A percentile compares a stretch with the other conserved stretches of the same genome.
These are phyloP conservation scores for Choristoneura rosaceana DNA, from an alignment of 2,888 invertebrate genomes.

Conservation along the genomic window DNA sequence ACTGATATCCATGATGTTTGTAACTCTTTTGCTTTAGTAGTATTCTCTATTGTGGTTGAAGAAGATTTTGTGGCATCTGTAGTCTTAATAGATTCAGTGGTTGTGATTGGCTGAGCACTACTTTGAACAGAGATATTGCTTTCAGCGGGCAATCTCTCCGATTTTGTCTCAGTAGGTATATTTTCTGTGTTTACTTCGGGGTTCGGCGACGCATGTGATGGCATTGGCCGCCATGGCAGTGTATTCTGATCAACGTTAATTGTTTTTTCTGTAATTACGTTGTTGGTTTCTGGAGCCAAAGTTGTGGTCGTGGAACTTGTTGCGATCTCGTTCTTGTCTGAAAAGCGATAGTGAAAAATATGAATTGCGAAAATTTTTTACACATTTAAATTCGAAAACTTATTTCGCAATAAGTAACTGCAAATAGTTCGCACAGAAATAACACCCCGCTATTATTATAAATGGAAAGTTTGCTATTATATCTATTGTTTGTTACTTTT, in stretches of 20 bases:
- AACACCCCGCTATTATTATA: too few relatives aligned
- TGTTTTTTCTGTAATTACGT: slow-evolving; percentile 65
- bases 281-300: slow-evolving; percentile 61
- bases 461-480: too few relatives aligned
- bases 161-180: slow-evolving; percentile 60
- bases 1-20: slow-evolving; percentile 65
- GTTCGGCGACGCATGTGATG: slow-evolving; percentile 51
- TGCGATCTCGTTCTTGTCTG: slow-evolving; percentile 69
- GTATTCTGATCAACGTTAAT: slow-evolving; percentile 68
- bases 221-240: slow-evolving; percentile 64
- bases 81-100: slow-evolving; percentile 52
- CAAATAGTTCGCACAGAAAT: too few relatives aligned
- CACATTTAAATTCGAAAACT: too few relatives aligned
- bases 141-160: slow-evolving; percentile 68
- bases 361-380: too few relatives aligned
- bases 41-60: slow-evolving; percentile 19
- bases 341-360: slow-evolving; percentile 48
- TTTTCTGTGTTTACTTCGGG: slow-evolving; percentile 50
- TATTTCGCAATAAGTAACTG: too few relatives aligned
- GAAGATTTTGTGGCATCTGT: slow-evolving; percentile 50
- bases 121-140: slow-evolving; percentile 69
- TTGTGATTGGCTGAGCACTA: slow-evolving; percentile 55
- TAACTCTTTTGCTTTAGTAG: slow-evolving; percentile 54
- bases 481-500: too few relatives aligned
- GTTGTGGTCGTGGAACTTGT: slow-evolving; percentile 56